Evolutionary conservation across 2,113 vertebrate species (phyloP).

Genomic region (Numida meleagris): DNA sequence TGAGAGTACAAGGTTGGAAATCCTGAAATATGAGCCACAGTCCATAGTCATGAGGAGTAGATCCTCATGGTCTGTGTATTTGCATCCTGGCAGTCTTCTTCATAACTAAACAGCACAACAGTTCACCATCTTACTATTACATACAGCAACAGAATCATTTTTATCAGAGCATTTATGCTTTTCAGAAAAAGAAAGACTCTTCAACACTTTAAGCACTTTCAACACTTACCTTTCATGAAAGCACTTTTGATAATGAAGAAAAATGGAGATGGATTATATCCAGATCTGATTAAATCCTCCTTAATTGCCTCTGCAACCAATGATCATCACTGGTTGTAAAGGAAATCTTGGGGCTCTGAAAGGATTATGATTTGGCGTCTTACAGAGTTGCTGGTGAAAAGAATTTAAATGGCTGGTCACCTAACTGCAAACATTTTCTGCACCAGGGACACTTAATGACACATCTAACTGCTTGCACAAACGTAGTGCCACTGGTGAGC

Average conservation of each 20-base stretch:
- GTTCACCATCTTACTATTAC: neutral
- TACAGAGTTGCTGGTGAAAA: neutral
- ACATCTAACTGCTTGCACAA: neutral
- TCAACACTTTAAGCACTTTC: neutral
- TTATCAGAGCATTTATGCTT: neutral
- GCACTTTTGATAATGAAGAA: neutral
- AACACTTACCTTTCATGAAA: neutral
- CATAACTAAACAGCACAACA: neutral
- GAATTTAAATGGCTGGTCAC: neutral
- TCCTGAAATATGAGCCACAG: neutral
- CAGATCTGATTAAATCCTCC: neutral
- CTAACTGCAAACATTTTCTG: neutral
- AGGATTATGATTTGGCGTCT: neutral
- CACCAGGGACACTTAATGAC: neutral
- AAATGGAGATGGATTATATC: neutral
- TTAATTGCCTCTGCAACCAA: neutral
- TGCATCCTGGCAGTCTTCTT: neutral
- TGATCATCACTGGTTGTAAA: neutral
- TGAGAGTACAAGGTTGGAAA: neutral
- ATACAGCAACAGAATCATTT: neutral
- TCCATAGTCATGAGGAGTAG: neutral
- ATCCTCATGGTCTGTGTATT: rapidly evolving
- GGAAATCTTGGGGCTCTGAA: neutral
- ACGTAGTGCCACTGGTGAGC: neutral
- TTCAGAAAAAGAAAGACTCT: neutral